phyloP scores from a whole-genome alignment of 2,888 invertebrate species.

The Trimorus sp. region DNA sequence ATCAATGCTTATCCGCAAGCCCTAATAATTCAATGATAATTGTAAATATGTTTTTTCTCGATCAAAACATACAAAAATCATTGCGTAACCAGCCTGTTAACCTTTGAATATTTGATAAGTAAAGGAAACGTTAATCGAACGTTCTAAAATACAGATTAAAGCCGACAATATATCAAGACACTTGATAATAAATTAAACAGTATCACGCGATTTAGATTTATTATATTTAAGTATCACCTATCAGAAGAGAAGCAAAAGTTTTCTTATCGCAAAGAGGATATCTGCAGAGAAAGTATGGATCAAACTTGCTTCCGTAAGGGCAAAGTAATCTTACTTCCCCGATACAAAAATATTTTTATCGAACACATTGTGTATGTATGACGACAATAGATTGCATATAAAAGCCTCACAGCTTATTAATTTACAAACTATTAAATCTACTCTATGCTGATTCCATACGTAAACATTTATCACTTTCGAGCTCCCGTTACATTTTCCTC shows the following conservation, averaged over 20 bases:
- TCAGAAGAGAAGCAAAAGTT: constrained; percentile 28
- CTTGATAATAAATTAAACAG: constrained; percentile 16
- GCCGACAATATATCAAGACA: not conserved
- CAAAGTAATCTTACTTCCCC: constrained; percentile 27
- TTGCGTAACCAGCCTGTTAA: no score
- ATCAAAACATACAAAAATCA: no score
- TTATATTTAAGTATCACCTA: constrained; percentile 23
- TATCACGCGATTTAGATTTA: constrained; percentile 17
- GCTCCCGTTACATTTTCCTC: no score
- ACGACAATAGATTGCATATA: constrained; percentile 1
- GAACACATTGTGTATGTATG: constrained; percentile 2
- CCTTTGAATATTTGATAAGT: no score
- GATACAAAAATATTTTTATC: constrained; percentile 36
- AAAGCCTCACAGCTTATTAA: not conserved
- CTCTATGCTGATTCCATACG: not conserved
- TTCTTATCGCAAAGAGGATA: constrained; percentile 27
- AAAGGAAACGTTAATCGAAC: no score
- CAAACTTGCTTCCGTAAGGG: constrained; percentile 29
- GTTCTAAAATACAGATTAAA: not conserved
- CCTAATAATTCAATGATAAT: no score
- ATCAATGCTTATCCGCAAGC: no score
- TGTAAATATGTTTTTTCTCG: no score
- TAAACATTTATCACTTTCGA: not conserved
- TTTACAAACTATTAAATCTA: not conserved
- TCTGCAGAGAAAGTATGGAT: constrained; percentile 30